These are phyloP conservation scores for Meliscaeva auricollis DNA, from an alignment of 2,888 invertebrate genomes.

Conservation along the genomic window DNA sequence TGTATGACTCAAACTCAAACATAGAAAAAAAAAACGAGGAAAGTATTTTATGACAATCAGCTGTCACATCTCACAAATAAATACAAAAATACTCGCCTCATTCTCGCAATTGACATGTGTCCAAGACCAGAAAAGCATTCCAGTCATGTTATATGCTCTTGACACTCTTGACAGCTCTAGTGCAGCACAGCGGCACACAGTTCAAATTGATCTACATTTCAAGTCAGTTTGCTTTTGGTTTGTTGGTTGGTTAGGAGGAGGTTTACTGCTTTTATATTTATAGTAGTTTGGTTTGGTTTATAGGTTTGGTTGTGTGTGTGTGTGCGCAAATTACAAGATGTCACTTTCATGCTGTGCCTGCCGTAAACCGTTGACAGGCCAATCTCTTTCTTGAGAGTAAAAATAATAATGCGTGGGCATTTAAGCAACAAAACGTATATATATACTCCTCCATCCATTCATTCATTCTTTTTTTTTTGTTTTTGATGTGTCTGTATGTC, in stretches of 20 bases:
- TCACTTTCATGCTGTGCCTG: conserved; percentile 56
- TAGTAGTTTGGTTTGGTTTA: neutral
- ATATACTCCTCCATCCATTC: conserved; percentile 37
- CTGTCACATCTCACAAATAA: conserved; percentile 53
- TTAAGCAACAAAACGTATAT: conserved; percentile 54
- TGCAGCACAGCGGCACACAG: conserved; percentile 52
- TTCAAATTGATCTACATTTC: conserved; percentile 69
- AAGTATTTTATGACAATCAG: conserved; percentile 69
- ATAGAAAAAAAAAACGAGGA: conserved; percentile 24
- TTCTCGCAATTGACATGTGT: conserved; percentile 61
- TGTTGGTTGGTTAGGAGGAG: neutral
- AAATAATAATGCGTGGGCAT: conserved; percentile 67
- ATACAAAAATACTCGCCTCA: conserved; percentile 36
- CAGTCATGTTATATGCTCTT: conserved; percentile 20
- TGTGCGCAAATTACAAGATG: conserved; percentile 71
- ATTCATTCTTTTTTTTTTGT: neutral
- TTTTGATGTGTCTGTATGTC: conserved; percentile 29
- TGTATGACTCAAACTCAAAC: conserved; percentile 29
- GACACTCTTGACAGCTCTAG: conserved; percentile 45
- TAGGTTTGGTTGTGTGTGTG: neutral
- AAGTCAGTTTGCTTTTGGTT: conserved; percentile 37
- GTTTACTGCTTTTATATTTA: neutral
- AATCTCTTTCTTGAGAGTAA: conserved; percentile 54
- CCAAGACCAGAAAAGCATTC: conserved; percentile 42
- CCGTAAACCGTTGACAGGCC: conserved; percentile 66